phyloP scores from a whole-genome alignment of 2,797 vertebrate genomes.

The Margarornis squamiger region DNA sequence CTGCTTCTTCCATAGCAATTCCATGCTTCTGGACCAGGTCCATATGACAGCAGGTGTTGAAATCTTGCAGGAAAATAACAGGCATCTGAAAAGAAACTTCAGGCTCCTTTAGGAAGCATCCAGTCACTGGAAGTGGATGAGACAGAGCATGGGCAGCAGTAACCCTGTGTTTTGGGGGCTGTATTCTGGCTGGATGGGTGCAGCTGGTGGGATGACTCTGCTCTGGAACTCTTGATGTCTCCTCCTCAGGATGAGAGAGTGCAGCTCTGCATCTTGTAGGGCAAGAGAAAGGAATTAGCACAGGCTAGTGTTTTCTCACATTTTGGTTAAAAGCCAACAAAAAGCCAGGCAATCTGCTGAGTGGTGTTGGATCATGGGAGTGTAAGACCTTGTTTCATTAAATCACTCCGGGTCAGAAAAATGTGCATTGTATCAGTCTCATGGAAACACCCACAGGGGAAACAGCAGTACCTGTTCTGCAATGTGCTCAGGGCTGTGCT shows the following conservation, averaged over 20 bases:
- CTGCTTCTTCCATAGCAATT: neutral
- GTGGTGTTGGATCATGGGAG: rapidly evolving
- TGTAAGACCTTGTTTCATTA: neutral
- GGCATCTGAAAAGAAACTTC: neutral
- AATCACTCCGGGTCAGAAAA: neutral
- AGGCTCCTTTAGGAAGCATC: neutral
- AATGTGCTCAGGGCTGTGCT: neutral
- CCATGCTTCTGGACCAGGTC: neutral
- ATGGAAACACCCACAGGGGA: neutral
- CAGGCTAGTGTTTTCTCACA: neutral
- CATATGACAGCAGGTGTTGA: neutral
- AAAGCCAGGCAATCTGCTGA: neutral
- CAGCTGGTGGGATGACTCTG: neutral
- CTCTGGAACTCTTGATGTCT: neutral
- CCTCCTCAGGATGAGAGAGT: neutral
- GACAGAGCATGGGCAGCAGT: neutral
- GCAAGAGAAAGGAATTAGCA: neutral
- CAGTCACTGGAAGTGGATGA: neutral
- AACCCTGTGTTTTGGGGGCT: neutral
- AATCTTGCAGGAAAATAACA: neutral
- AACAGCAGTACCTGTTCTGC: neutral
- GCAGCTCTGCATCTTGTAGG: neutral
- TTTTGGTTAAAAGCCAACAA: neutral
- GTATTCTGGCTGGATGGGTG: rapidly evolving
- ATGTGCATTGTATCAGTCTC: neutral